phyloP scores from a whole-genome alignment of 2,888 invertebrate genomes.

The Drosophila formosana region DNA sequence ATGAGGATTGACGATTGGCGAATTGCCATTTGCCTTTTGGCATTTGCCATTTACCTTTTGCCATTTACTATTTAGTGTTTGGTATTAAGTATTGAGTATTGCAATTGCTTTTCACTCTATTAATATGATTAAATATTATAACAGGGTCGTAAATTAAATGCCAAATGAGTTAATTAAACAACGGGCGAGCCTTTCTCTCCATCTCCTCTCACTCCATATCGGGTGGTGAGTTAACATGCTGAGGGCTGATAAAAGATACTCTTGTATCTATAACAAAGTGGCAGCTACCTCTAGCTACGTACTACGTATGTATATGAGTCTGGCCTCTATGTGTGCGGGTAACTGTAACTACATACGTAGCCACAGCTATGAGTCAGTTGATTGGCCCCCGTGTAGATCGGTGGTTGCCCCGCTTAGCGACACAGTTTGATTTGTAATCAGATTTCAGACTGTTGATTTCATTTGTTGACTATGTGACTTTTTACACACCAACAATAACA shows the following conservation, averaged over 20 bases:
- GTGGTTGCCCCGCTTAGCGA: slow-evolving; percentile 55
- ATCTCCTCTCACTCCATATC: background rate
- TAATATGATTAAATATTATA: slow-evolving; percentile 43
- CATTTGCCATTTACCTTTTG: slow-evolving; percentile 4
- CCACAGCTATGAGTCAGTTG: slow-evolving; percentile 43
- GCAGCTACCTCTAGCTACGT: background rate
- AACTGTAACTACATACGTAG: background rate
- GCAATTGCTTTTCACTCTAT: slow-evolving; percentile 32
- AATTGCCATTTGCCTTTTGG: slow-evolving; percentile 4
- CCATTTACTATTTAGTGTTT: background rate
- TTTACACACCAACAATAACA: slow-evolving; percentile 32
- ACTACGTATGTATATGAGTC: background rate
- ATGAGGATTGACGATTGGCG: slow-evolving; percentile 8
- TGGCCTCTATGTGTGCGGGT: background rate
- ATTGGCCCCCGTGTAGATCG: slow-evolving; percentile 16
- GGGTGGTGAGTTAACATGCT: slow-evolving; percentile 1
- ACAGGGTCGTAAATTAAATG: slow-evolving; percentile 58
- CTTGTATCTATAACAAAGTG: background rate
- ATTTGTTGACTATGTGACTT: slow-evolving; percentile 22
- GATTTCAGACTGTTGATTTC: slow-evolving; percentile 25
- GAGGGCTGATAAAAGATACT: slow-evolving; percentile 31
- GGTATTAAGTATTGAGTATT: slow-evolving; percentile 8
- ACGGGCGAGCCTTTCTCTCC: slow-evolving; percentile 28
- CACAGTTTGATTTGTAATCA: slow-evolving; percentile 42
- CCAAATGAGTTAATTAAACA: slow-evolving; percentile 66